These are phyloP conservation scores for Ectemnius continuus DNA, from an alignment of 2,888 invertebrate species.

Conservation along the genomic window DNA sequence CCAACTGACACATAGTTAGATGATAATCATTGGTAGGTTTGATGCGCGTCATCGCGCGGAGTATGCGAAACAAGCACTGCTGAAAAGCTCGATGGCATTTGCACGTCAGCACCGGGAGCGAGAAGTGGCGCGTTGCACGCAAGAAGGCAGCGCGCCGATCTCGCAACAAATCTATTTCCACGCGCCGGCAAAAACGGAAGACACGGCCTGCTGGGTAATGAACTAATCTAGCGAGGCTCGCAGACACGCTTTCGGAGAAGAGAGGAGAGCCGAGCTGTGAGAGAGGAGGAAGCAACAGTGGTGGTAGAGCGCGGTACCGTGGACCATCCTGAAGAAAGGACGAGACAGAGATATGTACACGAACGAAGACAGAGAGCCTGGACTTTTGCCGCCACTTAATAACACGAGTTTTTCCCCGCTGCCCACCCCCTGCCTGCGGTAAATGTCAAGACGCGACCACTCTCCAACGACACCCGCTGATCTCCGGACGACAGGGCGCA, in stretches of 20 bases:
- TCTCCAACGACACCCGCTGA: neutral
- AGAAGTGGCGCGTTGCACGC: conserved; percentile 39
- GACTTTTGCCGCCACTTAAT: conserved; percentile 73
- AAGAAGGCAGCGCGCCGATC: conserved; percentile 61
- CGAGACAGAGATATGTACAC: conserved; percentile 41
- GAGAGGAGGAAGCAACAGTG: too few relatives aligned
- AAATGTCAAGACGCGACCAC: neutral
- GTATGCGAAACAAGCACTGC: neutral
- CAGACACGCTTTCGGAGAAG: conserved; percentile 9
- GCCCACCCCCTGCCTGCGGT: conserved; percentile 34
- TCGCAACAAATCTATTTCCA: conserved; percentile 75
- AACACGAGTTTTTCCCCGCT: conserved; percentile 72
- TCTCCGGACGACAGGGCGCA: neutral
- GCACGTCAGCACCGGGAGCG: conserved; percentile 11
- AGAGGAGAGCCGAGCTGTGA: conserved; percentile 14
- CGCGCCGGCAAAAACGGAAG: conserved; percentile 71
- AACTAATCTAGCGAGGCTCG: conserved; percentile 72
- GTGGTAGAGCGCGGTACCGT: neutral
- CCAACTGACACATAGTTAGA: too few relatives aligned
- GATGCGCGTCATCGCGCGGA: too few relatives aligned
- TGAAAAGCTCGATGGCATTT: neutral
- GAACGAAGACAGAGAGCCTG: too few relatives aligned
- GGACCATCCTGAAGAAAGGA: conserved; percentile 42
- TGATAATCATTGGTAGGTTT: too few relatives aligned
- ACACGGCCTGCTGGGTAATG: conserved; percentile 73